Evolutionary conservation across 2,888 invertebrate species (phyloP).

Genomic region (Clitarchus hookeri): DNA sequence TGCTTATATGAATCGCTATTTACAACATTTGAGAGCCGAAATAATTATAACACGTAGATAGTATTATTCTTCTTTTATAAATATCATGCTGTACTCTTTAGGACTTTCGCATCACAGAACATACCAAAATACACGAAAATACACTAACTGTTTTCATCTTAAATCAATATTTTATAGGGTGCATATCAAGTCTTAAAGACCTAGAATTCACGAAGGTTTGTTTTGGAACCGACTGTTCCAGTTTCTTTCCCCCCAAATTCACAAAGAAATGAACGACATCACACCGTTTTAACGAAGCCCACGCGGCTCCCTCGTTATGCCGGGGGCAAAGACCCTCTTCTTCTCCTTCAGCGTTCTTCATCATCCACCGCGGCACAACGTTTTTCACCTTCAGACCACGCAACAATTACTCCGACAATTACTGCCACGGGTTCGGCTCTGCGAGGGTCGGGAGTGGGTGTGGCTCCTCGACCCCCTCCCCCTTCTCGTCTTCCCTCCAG

Average conservation of each 20-base stretch:
- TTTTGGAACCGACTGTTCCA: not conserved
- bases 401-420: conserved; percentile 36
- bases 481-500: not conserved
- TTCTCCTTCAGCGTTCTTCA: conserved; percentile 15
- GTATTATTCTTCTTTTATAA: too few species aligned
- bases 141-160: too few species aligned
- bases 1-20: too few species aligned
- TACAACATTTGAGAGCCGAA: too few species aligned
- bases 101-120: too few species aligned
- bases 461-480: not conserved
- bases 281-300: conserved; percentile 19
- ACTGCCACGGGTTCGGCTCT: conserved; percentile 32
- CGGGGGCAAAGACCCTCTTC: not conserved
- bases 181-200: too few species aligned
- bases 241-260: not conserved
- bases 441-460: conserved; percentile 19
- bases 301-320: not conserved
- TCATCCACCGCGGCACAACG: not conserved
- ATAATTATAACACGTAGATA: too few species aligned
- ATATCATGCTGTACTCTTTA: too few species aligned
- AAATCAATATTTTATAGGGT: too few species aligned
- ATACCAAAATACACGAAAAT: too few species aligned
- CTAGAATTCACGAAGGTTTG: not conserved
- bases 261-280: conserved; percentile 17
- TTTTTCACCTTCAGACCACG: conserved; percentile 11